Conservation (phyloP, 2,888 invertebrate genomes). For the Eueremaeus valkanovi region DNA sequence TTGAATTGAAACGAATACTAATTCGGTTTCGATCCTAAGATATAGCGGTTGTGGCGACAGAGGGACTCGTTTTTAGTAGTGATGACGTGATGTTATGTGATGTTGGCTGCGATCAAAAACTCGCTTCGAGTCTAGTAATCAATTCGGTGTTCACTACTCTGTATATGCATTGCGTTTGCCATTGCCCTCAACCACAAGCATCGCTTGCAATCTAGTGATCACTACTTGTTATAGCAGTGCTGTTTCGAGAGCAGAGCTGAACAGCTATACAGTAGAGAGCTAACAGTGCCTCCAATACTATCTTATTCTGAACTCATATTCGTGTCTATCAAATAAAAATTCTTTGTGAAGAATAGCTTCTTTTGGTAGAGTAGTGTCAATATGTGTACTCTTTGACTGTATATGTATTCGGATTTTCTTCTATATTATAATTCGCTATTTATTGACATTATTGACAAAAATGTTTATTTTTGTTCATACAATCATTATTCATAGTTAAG, state of each 20-base stretch:
- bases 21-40: neutral
- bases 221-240: neutral
- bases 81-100: neutral
- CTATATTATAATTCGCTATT: neutral
- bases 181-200: slow-evolving; percentile 30
- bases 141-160: slow-evolving; percentile 27
- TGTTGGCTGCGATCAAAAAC: neutral
- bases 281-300: neutral
- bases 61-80: slow-evolving; percentile 19
- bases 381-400: neutral
- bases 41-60: slow-evolving; percentile 22
- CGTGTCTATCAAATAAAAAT: neutral
- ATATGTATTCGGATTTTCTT: neutral
- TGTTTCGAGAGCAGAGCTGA: neutral
- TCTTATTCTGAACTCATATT: no score
- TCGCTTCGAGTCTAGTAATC: slow-evolving; percentile 27
- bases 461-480: neutral
- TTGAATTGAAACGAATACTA: neutral
- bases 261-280: neutral
- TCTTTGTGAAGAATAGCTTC: no score
- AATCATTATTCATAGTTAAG: slow-evolving; percentile 10
- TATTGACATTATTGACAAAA: neutral
- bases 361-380: no score
- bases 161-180: neutral
- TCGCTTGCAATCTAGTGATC: neutral